Evolutionary conservation across 2,113 vertebrate species (phyloP).

Genomic region (Origma solitaria): DNA sequence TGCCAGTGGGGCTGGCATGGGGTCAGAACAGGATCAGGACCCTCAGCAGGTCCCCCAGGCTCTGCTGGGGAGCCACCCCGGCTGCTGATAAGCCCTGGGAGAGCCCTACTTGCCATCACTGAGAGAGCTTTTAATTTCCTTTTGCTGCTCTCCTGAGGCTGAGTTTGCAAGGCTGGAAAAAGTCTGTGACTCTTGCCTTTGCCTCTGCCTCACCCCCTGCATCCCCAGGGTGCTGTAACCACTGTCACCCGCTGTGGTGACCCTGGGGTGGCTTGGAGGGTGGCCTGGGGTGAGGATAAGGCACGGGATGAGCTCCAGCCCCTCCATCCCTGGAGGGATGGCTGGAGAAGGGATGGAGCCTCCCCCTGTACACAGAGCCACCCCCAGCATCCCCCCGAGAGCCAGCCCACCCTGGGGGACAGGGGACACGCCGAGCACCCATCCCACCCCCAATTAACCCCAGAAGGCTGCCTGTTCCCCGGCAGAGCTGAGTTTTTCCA

Average conservation of each 20-base stretch:
- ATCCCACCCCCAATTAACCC: background rate
- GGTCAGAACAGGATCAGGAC: background rate
- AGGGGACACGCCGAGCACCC: background rate
- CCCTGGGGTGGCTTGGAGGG: background rate
- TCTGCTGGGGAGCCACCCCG: background rate
- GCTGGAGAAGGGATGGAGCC: background rate
- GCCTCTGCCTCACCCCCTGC: accelerated
- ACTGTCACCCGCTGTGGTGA: accelerated
- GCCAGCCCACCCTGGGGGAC: accelerated
- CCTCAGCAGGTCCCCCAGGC: background rate
- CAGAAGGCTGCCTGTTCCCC: background rate
- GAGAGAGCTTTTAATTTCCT: background rate
- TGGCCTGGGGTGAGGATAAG: background rate
- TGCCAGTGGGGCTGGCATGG: background rate
- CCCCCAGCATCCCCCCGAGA: background rate
- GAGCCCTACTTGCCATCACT: background rate
- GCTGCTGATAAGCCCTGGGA: background rate
- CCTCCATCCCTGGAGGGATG: background rate
- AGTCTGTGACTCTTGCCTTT: accelerated
- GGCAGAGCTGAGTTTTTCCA: background rate
- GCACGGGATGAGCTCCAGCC: accelerated
- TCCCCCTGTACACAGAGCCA: accelerated
- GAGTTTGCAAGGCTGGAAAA: background rate
- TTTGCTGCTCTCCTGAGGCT: background rate
- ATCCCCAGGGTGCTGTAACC: background rate